A percentile compares a stretch with the other conserved stretches of the same genome.
phyloP scores from a whole-genome alignment of 2,797 vertebrate genomes.

The Gymnoscopelus braueri region DNA sequence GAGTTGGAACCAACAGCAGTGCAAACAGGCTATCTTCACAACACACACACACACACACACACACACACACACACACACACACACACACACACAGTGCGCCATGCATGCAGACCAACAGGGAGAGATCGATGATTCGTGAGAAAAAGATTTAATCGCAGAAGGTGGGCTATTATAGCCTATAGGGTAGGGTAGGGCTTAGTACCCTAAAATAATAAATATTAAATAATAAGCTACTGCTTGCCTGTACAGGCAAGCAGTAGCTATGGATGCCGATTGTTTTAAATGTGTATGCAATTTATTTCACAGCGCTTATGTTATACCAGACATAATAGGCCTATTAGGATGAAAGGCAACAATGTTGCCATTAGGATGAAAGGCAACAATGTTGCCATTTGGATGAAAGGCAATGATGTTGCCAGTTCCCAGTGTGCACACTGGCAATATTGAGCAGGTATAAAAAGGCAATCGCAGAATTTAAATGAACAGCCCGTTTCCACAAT shows the following conservation, averaged over 20 bases:
- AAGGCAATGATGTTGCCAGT: too few relatives aligned
- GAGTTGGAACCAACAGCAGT: slow-evolving; percentile 41
- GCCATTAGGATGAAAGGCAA: slow-evolving; percentile 51
- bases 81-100: slow-evolving; percentile 38
- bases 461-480: slow-evolving; percentile 33
- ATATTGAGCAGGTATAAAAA: slow-evolving; percentile 61
- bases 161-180: slow-evolving; percentile 43
- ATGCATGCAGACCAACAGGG: slow-evolving; percentile 7
- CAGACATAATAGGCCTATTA: slow-evolving; percentile 54
- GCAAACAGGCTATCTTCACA: slow-evolving; percentile 24
- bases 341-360: slow-evolving; percentile 56
- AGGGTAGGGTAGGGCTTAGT: too few relatives aligned
- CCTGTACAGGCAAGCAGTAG: too few relatives aligned
- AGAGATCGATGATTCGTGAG: slow-evolving; percentile 20
- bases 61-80: slow-evolving; percentile 44
- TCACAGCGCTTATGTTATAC: slow-evolving; percentile 41
- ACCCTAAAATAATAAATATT: too few relatives aligned
- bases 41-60: slow-evolving; percentile 42
- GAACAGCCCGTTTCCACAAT: slow-evolving; percentile 28
- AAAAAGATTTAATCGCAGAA: slow-evolving; percentile 39
- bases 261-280: too few relatives aligned
- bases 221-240: not conserved
- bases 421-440: slow-evolving; percentile 33
- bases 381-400: slow-evolving; percentile 25
- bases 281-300: not conserved